A percentile compares a stretch with the other conserved stretches of the same genome.
phyloP scores from a whole-genome alignment of 1,140 invertebrate genomes.

The Gryon sp. region DNA sequence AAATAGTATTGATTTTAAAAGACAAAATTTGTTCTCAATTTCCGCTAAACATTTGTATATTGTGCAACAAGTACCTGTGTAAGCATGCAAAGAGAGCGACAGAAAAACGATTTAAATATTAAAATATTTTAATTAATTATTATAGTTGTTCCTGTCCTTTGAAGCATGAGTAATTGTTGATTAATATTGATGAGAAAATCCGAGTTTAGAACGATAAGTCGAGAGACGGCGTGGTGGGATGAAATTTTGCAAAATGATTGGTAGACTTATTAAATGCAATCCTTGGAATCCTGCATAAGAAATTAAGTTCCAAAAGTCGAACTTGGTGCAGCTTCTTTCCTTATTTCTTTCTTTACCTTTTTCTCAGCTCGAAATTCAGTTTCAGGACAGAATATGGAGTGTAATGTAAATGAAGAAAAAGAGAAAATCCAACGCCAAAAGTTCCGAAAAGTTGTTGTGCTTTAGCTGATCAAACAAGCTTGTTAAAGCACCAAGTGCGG shows the following conservation, averaged over 20 bases:
- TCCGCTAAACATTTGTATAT: constrained; percentile 35
- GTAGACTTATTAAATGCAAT: constrained; percentile 37
- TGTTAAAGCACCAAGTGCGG: constrained; percentile 23
- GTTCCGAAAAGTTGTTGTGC: constrained; percentile 18
- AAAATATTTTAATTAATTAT: constrained; percentile 57
- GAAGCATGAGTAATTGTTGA: constrained; percentile 42
- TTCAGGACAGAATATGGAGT: constrained; percentile 1
- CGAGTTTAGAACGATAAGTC: constrained; percentile 33
- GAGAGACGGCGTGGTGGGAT: not conserved
- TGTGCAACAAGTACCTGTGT: constrained; percentile 61
- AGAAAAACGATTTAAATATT: constrained; percentile 35
- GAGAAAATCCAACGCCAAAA: not conserved
- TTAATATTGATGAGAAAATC: constrained; percentile 54
- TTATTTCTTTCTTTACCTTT: too few relatives aligned
- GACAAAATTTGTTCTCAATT: too few relatives aligned
- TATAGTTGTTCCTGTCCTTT: constrained; percentile 43
- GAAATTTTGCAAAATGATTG: constrained; percentile 48
- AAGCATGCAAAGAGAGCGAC: constrained; percentile 18
- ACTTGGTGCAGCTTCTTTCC: not conserved
- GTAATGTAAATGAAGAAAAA: constrained; percentile 16
- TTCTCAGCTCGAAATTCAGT: constrained; percentile 4
- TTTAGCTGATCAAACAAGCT: constrained; percentile 37
- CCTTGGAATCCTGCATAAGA: constrained; percentile 35
- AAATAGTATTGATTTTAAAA: too few relatives aligned
- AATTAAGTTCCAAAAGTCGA: constrained; percentile 23